Conservation (phyloP, 2,113 vertebrate genomes). For the Burhinus bistriatus region DNA sequence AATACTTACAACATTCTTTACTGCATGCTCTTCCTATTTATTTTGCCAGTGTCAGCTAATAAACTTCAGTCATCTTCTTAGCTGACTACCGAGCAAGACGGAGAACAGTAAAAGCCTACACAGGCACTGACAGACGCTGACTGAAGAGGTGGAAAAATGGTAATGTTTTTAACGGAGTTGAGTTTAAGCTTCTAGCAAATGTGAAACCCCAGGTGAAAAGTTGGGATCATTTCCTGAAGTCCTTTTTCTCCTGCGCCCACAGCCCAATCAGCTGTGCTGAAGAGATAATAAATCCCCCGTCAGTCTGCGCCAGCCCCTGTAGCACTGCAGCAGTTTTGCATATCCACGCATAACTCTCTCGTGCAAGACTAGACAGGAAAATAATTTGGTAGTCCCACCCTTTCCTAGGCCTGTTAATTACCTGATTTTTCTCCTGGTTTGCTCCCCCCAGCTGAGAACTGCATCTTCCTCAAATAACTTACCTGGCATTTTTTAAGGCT, state of each 20-base stretch:
- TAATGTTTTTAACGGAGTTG: not conserved
- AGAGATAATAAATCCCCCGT: not conserved
- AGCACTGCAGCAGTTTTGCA: not conserved
- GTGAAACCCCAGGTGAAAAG: not conserved
- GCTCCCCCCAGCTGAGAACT: not conserved
- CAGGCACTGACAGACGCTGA: not conserved
- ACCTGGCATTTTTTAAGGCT: not conserved
- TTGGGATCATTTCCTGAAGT: not conserved
- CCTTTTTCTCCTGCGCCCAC: not conserved
- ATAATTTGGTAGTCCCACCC: not conserved
- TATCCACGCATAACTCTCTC: not conserved
- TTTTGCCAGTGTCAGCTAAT: constrained; percentile 23
- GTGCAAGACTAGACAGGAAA: not conserved
- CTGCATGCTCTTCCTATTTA: not conserved
- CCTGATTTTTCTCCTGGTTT: not conserved
- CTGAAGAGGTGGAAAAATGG: not conserved
- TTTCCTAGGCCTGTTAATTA: not conserved
- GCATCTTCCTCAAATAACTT: not conserved
- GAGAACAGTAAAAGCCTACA: not conserved
- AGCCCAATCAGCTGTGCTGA: not conserved
- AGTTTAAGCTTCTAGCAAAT: constrained; percentile 1
- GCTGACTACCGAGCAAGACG: not conserved
- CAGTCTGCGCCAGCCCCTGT: not conserved
- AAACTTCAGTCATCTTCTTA: constrained; percentile 36
- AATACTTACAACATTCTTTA: not conserved